These are phyloP conservation scores for Isaurus tuberculatus DNA, from an alignment of 92 coral and sea anemone genomes.

Conservation along the genomic window DNA sequence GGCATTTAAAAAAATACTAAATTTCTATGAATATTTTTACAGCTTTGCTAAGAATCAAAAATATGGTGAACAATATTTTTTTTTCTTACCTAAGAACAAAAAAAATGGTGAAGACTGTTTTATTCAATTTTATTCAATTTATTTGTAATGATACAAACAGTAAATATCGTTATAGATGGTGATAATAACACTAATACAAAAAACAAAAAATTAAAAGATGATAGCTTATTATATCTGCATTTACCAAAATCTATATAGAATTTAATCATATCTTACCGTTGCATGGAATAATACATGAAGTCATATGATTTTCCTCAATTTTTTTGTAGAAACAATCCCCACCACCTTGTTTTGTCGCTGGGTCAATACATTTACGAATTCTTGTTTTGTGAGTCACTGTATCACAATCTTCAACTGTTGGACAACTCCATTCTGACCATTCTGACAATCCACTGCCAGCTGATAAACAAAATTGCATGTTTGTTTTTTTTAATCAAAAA, in stretches of 20 bases:
- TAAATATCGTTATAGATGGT: too few species aligned
- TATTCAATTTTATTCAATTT: too few species aligned
- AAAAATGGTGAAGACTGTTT: too few species aligned
- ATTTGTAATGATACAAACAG: too few species aligned
- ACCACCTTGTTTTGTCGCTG: slow-evolving; percentile 2
- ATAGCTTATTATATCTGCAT: neutral
- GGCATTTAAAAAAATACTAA: too few species aligned
- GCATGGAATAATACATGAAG: slow-evolving; percentile 22
- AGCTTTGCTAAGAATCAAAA: neutral
- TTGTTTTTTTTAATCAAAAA: neutral
- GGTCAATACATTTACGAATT: neutral
- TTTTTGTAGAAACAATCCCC: neutral
- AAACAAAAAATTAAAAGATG: neutral
- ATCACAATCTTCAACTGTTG: slow-evolving; percentile 9
- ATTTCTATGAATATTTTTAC: too few species aligned
- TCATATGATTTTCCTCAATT: neutral
- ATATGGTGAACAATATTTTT: too few species aligned
- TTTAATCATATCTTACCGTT: neutral
- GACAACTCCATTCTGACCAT: slow-evolving; percentile 35
- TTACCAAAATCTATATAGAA: neutral
- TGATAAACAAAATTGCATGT: neutral
- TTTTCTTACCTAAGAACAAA: too few species aligned
- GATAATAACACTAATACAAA: too few species aligned
- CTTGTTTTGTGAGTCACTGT: neutral
- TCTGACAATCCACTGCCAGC: slow-evolving; percentile 20